Percentiles rank a stretch among this genome's conserved stretches.
These are phyloP conservation scores for Zygothrica quintamaculata DNA, from an alignment of 2,888 invertebrate species.

Conservation along the genomic window DNA sequence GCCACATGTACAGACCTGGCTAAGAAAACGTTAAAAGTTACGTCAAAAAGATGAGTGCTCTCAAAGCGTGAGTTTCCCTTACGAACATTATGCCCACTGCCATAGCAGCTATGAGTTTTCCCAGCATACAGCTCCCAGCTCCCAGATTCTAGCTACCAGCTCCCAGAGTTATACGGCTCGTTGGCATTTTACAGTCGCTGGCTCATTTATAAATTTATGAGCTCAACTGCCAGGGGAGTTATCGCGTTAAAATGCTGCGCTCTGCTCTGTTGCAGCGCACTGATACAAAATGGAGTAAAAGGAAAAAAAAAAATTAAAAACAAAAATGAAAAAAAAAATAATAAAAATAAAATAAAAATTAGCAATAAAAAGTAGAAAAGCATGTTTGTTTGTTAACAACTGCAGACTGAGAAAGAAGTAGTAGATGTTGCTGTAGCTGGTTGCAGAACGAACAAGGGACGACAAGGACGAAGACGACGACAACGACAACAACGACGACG, in stretches of 20 bases:
- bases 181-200: slow-evolving; percentile 77
- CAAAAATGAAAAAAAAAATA: slow-evolving; percentile 20
- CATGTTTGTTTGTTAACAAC: slow-evolving; percentile 79
- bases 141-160: slow-evolving; percentile 13
- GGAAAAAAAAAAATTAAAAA: slow-evolving; percentile 35
- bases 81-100: slow-evolving; percentile 23
- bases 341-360: slow-evolving; percentile 73
- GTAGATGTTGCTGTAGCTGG: slow-evolving; percentile 7
- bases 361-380: slow-evolving; percentile 82
- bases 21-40: too few relatives aligned
- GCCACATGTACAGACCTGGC: too few relatives aligned
- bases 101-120: background rate
- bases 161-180: slow-evolving; percentile 66
- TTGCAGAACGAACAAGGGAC: background rate
- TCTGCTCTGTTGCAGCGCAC: slow-evolving; percentile 49
- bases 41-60: slow-evolving; percentile 54
- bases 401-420: slow-evolving; percentile 48
- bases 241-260: slow-evolving; percentile 76
- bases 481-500: slow-evolving; percentile 44
- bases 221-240: slow-evolving; percentile 79
- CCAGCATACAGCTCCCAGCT: slow-evolving; percentile 21
- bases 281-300: slow-evolving; percentile 51
- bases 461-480: slow-evolving; percentile 1
- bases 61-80: slow-evolving; percentile 22
- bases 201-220: slow-evolving; percentile 80